Evolutionary conservation across 2,888 invertebrate genomes (phyloP), one percentile per base, ranked within the genome.

Genomic region (Agriopis leucophaearia): DNA sequence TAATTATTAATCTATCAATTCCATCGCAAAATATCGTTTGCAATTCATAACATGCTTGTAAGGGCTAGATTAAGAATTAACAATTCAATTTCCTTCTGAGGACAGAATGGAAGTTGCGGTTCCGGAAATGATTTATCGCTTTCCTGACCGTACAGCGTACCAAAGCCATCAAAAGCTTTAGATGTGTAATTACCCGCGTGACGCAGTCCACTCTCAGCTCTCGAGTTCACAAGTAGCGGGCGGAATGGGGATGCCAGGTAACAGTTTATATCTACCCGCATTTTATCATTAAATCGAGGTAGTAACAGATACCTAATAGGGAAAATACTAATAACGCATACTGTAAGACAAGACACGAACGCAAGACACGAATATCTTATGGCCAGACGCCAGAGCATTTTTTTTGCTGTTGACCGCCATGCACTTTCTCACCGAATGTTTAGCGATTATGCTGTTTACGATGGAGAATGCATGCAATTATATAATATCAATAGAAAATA

Each of bases 181-280:
- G 89, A 87, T 84, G 90, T 82, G 90, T 92, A 92, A 93, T 91
- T 92, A 90, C 88, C 86, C 89, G 82, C 79, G 82, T 86, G 89
- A 88, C 87, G 85, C 80, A 80, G 82, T 80, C 78, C 85, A 78
- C 83, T 84, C 84, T 83, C 81, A 72, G 84, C 84, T 84, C 84
- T 87, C 84, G 79, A 85, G 84, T 88, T 86, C 84, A 86, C 82
- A 85, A 86, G 85, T 83, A 84, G 74, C 72, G 72, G 62, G 68
- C 62, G 69, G 72, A 61, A 71, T 45, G 57, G 60, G 78, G 81
- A 61, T 76, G 77, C 54, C 45, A 63, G 55, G 9, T 42, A 3
- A 12, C 3, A 12, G 16, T 44, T 50, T 45, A 8, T 6, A n/a
- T 44, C 27, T 56, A 12, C 47, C 45, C 42, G 5, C 44, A 44